phyloP scores from a whole-genome alignment of 1,140 invertebrate genomes.

The Lanistes nyassanus region DNA sequence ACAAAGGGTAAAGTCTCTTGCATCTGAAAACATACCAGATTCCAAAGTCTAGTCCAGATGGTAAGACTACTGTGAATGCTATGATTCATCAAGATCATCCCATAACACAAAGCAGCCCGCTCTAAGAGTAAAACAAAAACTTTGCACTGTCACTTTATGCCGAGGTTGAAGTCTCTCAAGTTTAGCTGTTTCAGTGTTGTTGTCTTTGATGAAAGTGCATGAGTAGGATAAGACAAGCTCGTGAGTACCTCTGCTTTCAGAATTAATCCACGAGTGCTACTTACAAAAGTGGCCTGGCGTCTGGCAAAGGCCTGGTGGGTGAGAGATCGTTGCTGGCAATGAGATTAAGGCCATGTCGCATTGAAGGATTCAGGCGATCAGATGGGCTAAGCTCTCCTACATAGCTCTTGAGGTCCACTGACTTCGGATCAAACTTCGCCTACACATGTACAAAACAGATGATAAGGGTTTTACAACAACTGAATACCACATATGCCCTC shows the following conservation, averaged over 20 bases:
- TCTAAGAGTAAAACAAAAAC: neutral
- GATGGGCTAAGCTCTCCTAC: neutral
- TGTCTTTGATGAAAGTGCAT: no score
- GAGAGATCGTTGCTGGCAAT: conserved; percentile 34
- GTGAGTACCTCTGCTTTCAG: neutral
- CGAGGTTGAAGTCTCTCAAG: no score
- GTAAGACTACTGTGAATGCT: no score
- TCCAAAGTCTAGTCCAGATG: neutral
- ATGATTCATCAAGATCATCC: no score
- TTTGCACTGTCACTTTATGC: neutral
- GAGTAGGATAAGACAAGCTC: no score
- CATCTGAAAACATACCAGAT: neutral
- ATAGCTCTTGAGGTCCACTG: conserved; percentile 8
- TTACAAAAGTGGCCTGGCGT: conserved; percentile 35
- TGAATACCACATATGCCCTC: no score
- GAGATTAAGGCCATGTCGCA: conserved; percentile 35
- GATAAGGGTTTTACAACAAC: no score
- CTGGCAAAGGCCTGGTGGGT: conserved; percentile 31
- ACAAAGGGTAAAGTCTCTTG: neutral
- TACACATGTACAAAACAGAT: neutral
- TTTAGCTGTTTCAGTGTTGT: no score
- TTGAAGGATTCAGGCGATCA: conserved; percentile 22
- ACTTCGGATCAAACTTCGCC: conserved; percentile 23
- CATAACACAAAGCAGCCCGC: neutral
- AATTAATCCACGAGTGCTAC: neutral